Evolutionary conservation across 2,113 vertebrate species (phyloP).

Genomic region (Indicator indicator): DNA sequence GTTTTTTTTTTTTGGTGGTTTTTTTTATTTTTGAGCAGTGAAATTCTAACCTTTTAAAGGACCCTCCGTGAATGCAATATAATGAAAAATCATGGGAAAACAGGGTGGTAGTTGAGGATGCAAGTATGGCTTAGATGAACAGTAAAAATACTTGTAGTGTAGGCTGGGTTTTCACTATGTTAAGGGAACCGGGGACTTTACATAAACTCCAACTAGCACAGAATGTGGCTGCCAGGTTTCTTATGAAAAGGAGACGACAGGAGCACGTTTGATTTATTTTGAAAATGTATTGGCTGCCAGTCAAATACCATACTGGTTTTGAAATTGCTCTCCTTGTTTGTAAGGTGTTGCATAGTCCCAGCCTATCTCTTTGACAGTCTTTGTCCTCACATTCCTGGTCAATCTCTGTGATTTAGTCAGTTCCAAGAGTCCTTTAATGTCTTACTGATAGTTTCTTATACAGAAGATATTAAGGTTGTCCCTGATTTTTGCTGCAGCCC

Average conservation of each 20-base stretch:
- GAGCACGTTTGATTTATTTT: slow-evolving; percentile 70
- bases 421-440: neutral
- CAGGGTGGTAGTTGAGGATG: neutral
- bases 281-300: slow-evolving; percentile 66
- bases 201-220: slow-evolving; percentile 55
- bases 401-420: neutral
- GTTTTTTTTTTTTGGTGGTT: neutral
- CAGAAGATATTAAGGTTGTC: neutral
- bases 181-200: slow-evolving; percentile 66
- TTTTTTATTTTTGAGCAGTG: neutral
- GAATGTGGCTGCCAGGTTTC: slow-evolving; percentile 69
- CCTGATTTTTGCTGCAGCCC: neutral
- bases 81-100: slow-evolving; percentile 9
- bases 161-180: slow-evolving; percentile 46
- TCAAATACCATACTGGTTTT: slow-evolving; percentile 71
- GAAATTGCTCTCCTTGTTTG: slow-evolving; percentile 64
- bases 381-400: slow-evolving; percentile 46
- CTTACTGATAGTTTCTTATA: neutral
- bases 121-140: slow-evolving; percentile 28
- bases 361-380: slow-evolving; percentile 47
- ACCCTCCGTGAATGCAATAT: neutral
- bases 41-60: neutral
- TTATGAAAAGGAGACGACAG: slow-evolving; percentile 76
- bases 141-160: slow-evolving; percentile 36
- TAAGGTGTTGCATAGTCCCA: slow-evolving; percentile 51